Evolutionary conservation across 2,888 invertebrate species (phyloP).

Genomic region (Disparrhopalites patrizii): DNA sequence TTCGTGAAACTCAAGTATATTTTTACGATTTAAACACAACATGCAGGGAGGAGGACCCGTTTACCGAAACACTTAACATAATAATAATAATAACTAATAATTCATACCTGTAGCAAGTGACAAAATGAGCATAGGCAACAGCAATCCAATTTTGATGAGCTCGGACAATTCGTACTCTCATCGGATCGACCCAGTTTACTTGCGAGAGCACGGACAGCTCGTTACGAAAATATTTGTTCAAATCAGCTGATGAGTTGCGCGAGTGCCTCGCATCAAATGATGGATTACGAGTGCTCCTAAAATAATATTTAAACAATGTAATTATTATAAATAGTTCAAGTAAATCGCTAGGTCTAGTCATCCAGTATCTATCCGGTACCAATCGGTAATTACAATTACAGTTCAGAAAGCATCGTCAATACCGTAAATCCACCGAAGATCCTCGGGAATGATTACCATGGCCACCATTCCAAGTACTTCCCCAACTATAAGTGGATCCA

Average conservation of each 20-base stretch:
- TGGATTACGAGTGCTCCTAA: conserved; percentile 70
- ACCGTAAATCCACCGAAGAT: conserved; percentile 36
- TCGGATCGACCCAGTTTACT: conserved; percentile 69
- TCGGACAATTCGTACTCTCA: conserved; percentile 86
- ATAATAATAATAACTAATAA: neutral
- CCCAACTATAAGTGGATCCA: conserved; percentile 21
- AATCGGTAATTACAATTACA: conserved; percentile 28
- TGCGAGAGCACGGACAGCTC: conserved; percentile 64
- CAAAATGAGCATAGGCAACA: conserved; percentile 92
- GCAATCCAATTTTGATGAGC: conserved; percentile 98
- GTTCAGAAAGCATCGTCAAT: too few species aligned
- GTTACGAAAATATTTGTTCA: conserved; percentile 67
- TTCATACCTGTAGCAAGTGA: conserved; percentile 81
- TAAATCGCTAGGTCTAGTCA: too few species aligned
- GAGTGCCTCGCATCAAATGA: conserved; percentile 73
- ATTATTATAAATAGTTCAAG: too few species aligned
- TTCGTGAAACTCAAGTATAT: neutral
- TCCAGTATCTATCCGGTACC: too few species aligned
- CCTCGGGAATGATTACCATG: conserved; percentile 39
- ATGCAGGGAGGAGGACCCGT: conserved; percentile 8
- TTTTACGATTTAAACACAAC: neutral
- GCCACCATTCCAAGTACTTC: conserved; percentile 32
- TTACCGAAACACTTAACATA: neutral
- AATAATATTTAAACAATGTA: too few species aligned
- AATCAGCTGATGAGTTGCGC: conserved; percentile 69